Evolutionary conservation across 2,113 vertebrate genomes (phyloP).

Genomic region (Rhombomys opimus): DNA sequence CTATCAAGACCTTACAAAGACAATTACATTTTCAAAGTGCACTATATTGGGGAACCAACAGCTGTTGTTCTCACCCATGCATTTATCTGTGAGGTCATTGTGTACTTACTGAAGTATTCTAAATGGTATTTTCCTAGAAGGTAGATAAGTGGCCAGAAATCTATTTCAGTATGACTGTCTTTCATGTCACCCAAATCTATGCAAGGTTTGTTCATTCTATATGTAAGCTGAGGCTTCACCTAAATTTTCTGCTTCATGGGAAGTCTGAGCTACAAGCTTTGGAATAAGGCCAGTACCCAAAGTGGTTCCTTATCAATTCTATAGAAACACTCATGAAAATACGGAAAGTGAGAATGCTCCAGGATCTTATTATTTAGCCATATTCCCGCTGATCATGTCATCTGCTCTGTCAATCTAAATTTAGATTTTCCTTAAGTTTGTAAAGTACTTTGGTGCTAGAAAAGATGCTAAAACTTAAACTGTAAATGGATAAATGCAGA

Average conservation of each 20-base stretch:
- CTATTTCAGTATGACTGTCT: background rate
- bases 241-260: background rate
- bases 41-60: background rate
- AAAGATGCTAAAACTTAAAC: background rate
- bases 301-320: background rate
- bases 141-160: background rate
- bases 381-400: background rate
- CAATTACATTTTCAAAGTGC: background rate
- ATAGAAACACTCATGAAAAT: background rate
- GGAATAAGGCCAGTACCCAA: background rate
- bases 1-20: background rate
- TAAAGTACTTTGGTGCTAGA: background rate
- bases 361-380: background rate
- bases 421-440: background rate
- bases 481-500: background rate
- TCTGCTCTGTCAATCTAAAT: background rate
- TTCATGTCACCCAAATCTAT: background rate
- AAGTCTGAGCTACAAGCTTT: background rate
- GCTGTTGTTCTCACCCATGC: background rate
- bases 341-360: background rate
- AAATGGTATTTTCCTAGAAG: conserved; percentile 40
- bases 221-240: background rate
- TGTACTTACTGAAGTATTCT: background rate
- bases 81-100: background rate
- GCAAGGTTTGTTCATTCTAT: background rate